Base-by-base conservation (phyloP, 2,888 invertebrate species). In the Plagiodera versicolora region DNA sequence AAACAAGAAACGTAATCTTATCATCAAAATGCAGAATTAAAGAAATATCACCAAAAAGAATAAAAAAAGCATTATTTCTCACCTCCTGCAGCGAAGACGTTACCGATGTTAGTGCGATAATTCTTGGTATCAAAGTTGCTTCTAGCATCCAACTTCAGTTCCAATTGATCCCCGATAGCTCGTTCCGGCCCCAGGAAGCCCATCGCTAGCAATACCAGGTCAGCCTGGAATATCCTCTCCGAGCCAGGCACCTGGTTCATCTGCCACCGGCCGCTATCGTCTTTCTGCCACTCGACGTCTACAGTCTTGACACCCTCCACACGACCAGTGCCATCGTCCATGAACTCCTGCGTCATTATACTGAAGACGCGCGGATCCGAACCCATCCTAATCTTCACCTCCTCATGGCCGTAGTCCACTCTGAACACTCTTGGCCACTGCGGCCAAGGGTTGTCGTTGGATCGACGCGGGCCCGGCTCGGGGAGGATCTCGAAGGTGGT, bases 331-430 rank as follows among this genome's bases (percentile, higher is more conserved):
- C 92, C 94, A 79, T 98, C 93, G 75, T 93, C 94, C 62, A 97
- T 78, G 79, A 98, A 98, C 78, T 96, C 95, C 85, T 97, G 95
- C 75, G 95, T 96, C 71, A 96, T 87, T 53, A 96, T 94, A 67
- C 91, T 92, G 83, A 94, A 99, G 72, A 91, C 89, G 57, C 98
- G 85, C 1, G 98, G 99, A 81, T 99, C 98, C 39, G 88, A 86
- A 10, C 96, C 97, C 77, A 89, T 92, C 75, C 91, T 91, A n/a
- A 94, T 86, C 75, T 89, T 89, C 1, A 94, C 95, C 82, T 99
- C 99, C 74, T 98, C 98, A 75, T 99, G 98, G 0, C 99, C 99
- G 77, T 99, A 99, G 80, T 99, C 99, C 19, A 98, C 92, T 71
- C 90, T 90, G 85, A 98, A 98, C 19, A 97, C 92, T 75, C 94